Percentiles rank a stretch among this genome's conserved stretches.
Evolutionary conservation across 2,888 invertebrate species (phyloP).

Genomic region (Rotaria magnacalcarata): DNA sequence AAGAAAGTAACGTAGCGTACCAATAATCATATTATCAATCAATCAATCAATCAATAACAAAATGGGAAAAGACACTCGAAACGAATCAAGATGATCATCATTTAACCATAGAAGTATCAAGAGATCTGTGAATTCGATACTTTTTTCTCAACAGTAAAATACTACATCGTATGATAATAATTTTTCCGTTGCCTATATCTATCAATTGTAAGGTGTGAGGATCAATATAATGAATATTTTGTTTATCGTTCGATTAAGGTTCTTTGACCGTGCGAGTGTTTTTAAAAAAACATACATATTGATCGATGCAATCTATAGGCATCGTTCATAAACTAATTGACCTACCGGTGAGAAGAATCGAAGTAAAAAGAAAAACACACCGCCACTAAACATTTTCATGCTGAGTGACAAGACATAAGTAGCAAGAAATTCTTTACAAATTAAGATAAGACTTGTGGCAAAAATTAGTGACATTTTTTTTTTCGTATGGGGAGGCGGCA

Average conservation of each 20-base stretch:
- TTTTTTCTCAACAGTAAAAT: no score
- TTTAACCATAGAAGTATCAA: no score
- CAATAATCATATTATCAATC: no score
- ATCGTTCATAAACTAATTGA: no score
- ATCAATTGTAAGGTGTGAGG: background rate
- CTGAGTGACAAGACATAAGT: background rate
- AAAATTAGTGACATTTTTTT: background rate
- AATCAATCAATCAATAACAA: background rate
- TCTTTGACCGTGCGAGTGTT: background rate
- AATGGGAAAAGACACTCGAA: slow-evolving; percentile 31
- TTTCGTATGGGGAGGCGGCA: background rate
- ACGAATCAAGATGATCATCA: slow-evolving; percentile 17
- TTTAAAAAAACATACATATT: no score
- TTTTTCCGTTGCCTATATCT: background rate
- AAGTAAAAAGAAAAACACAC: no score
- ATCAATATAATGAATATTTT: slow-evolving; percentile 18
- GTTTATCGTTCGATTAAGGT: slow-evolving; percentile 1
- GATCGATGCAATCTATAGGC: no score
- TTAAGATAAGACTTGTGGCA: background rate
- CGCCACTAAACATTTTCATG: background rate
- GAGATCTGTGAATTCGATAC: no score
- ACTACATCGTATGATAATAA: no score
- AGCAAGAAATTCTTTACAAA: background rate
- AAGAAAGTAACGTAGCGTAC: background rate
- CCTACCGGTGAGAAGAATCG: no score